Base-by-base conservation (phyloP, 1,140 invertebrate species). In the Globodera rostochiensis region DNA sequence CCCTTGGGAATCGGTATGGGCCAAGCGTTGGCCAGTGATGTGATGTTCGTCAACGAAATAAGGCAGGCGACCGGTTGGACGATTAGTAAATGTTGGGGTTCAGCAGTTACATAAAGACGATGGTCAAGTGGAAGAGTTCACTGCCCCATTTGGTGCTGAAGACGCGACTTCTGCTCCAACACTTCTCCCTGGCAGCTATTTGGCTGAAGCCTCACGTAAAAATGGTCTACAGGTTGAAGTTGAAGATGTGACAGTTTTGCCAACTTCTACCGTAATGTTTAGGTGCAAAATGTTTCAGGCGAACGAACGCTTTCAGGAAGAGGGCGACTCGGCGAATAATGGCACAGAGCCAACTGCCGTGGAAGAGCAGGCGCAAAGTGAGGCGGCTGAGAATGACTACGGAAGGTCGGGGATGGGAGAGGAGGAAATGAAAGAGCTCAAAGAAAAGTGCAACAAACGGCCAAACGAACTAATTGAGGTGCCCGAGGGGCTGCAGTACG, bases 101-200 rank as follows among this genome's bases (percentile, higher is more conserved):
- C 6, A 21, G 53, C 47, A 74, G 53, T 36, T 74, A 71, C 46
- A 57, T 46, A 6, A 73, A 64, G 66, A 70, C 45, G 25, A 50
- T 60, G 45, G 19, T 84, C 45, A 79, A 73, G 53, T 19, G 36
- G 77, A 82, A 88, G 73, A 84, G 82, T 46, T 81, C 81, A 73
- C 78, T 88, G 67, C 87, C 87, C 45, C 83, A 90, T 80, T 64
- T 89, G 5, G 89, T 89, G 9, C 66, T 89, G 21, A 89, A 90
- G 79, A 89, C 88, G 19, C 83, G 88, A 36, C 84, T 89, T 53
- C 73, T 89, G 11, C 82, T 89, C 8, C 88, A 89, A 75, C 89
- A 89, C 67, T 90, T 89, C 69, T 86, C 88, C 19, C 66, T 89
- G 45, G 88, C 88, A 19, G 82, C 89, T 73, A 85, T 89, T 50